Percentiles rank a stretch among this genome's conserved stretches.
Evolutionary conservation across 2,797 vertebrate species (phyloP).

Genomic region (Brotula barbata): DNA sequence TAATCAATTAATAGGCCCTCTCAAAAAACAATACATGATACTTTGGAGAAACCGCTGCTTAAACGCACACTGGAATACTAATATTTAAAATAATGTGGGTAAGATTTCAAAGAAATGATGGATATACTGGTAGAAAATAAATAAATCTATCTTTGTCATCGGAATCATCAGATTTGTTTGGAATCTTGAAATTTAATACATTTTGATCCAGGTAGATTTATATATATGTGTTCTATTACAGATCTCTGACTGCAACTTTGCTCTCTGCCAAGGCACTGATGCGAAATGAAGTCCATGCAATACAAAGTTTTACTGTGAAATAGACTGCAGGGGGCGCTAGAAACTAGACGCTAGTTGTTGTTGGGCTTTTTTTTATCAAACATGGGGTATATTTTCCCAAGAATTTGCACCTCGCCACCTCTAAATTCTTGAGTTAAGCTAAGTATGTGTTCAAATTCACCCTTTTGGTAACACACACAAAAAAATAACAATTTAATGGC

Average conservation of each 20-base stretch:
- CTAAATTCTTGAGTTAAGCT: background rate
- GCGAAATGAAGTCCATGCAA: background rate
- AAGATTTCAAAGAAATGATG: no score
- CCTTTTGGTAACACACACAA: background rate
- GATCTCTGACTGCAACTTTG: background rate
- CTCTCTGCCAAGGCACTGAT: background rate
- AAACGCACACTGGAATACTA: no score
- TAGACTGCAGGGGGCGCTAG: constrained; percentile 47
- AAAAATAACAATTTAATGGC: background rate
- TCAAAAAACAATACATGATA: no score
- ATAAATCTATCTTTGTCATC: no score
- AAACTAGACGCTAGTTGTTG: constrained; percentile 16
- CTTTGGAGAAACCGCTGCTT: no score
- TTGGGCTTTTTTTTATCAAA: constrained; percentile 2
- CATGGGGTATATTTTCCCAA: background rate
- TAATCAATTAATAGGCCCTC: no score
- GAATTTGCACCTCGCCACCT: background rate
- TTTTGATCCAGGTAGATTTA: background rate
- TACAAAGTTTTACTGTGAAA: constrained; percentile 11
- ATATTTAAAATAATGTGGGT: no score
- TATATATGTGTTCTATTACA: background rate
- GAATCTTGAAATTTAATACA: no score
- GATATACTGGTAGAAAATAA: no score
- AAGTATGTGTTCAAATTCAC: background rate
- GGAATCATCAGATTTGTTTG: no score